phyloP scores from a whole-genome alignment of 2,888 invertebrate genomes.

The Oxystoma pomonae region DNA sequence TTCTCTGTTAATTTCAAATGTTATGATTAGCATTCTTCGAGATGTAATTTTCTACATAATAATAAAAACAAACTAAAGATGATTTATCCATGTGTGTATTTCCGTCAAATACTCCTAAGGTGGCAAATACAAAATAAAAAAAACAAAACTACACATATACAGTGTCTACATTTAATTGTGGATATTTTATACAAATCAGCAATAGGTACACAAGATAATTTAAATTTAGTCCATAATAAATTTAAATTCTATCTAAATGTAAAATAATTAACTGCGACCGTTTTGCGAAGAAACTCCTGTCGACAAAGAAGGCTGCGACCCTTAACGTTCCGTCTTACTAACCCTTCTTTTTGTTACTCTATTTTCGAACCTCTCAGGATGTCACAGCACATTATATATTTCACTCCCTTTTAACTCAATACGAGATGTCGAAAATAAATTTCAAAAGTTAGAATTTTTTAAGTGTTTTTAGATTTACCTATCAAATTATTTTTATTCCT shows the following conservation, averaged over 20 bases:
- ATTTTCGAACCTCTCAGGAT: too few relatives aligned
- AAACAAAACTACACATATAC: conserved; percentile 51
- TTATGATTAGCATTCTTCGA: too few relatives aligned
- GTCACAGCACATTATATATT: too few relatives aligned
- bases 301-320: conserved; percentile 33
- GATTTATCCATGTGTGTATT: conserved; percentile 44
- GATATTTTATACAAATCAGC: conserved; percentile 47
- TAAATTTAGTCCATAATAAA: conserved; percentile 34
- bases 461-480: too few relatives aligned
- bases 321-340: conserved; percentile 47
- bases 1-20: too few relatives aligned
- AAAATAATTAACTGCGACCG: conserved; percentile 11
- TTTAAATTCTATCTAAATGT: conserved; percentile 25
- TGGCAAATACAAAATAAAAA: conserved; percentile 49
- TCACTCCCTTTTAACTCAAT: too few relatives aligned
- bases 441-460: too few relatives aligned
- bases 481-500: too few relatives aligned
- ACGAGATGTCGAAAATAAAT: too few relatives aligned
- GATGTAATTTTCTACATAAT: neutral
- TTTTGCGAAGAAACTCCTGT: neutral
- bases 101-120: conserved; percentile 40
- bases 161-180: conserved; percentile 47
- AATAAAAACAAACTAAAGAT: neutral
- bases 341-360: conserved; percentile 9
- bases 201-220: conserved; percentile 50